phyloP scores from a whole-genome alignment of 1,140 invertebrate genomes.

The Drosophila prosaltans region DNA sequence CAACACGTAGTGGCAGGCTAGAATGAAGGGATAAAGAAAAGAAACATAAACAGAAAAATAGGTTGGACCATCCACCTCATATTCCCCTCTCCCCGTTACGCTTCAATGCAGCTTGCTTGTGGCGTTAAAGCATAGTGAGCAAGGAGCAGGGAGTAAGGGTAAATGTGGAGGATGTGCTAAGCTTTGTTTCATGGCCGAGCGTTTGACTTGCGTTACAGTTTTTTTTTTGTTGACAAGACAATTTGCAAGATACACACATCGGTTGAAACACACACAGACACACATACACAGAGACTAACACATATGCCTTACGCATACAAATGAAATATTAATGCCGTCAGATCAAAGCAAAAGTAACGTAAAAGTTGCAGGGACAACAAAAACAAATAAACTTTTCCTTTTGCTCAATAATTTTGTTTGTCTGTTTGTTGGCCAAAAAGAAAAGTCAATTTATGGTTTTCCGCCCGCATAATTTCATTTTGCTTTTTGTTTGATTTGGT shows the following conservation, averaged over 20 bases:
- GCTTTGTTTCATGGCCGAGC: constrained; percentile 34
- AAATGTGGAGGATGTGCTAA: constrained; percentile 25
- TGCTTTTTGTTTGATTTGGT: constrained; percentile 45
- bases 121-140: neutral
- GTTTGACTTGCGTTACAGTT: constrained; percentile 17
- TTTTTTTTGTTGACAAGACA: constrained; percentile 59
- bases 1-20: constrained; percentile 21
- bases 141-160: neutral
- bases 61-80: neutral
- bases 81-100: constrained; percentile 16
- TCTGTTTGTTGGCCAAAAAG: constrained; percentile 56
- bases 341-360: constrained; percentile 60
- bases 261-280: constrained; percentile 5
- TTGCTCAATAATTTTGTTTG: constrained; percentile 37
- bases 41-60: neutral
- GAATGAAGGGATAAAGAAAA: neutral
- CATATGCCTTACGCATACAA: constrained; percentile 27
- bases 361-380: constrained; percentile 25
- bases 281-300: neutral
- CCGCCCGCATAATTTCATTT: constrained; percentile 74
- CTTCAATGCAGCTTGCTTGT: constrained; percentile 51
- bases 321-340: constrained; percentile 59
- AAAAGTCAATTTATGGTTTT: constrained; percentile 77
- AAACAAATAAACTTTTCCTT: constrained; percentile 51
- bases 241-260: constrained; percentile 48